These are phyloP conservation scores for Notospermus geniculatus DNA, from an alignment of 1,140 invertebrate genomes.

Conservation along the genomic window DNA sequence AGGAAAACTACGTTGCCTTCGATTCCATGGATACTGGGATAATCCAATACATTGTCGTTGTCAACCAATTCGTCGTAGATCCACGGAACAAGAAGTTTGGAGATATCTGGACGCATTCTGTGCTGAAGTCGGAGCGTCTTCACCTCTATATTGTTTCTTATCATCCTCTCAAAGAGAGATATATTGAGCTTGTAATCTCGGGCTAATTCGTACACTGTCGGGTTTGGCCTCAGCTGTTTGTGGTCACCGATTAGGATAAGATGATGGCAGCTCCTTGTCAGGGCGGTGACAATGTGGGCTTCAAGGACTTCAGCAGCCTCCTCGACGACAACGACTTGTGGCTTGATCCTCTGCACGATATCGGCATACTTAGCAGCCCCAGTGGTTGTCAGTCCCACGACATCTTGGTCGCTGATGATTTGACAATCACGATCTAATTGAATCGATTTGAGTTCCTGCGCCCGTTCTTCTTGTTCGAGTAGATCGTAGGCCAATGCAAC, in stretches of 20 bases:
- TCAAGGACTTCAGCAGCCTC: slow-evolving; percentile 85
- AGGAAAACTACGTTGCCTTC: slow-evolving; percentile 40
- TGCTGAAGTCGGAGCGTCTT: slow-evolving; percentile 43
- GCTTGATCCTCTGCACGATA: slow-evolving; percentile 63
- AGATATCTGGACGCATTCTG: slow-evolving; percentile 51
- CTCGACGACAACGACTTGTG: slow-evolving; percentile 72
- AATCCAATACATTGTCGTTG: slow-evolving; percentile 28
- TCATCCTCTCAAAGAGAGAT: slow-evolving; percentile 41
- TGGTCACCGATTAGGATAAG: slow-evolving; percentile 78
- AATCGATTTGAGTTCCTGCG: no score
- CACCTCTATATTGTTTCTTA: slow-evolving; percentile 35
- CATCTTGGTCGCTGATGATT: background rate
- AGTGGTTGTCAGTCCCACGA: slow-evolving; percentile 76
- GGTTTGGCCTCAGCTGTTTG: slow-evolving; percentile 53
- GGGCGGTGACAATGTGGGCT: slow-evolving; percentile 29
- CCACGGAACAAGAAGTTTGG: slow-evolving; percentile 31
- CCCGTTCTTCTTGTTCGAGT: no score
- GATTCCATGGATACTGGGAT: slow-evolving; percentile 33
- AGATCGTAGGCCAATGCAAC: no score
- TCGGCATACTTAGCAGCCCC: slow-evolving; percentile 68
- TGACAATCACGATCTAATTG: no score
- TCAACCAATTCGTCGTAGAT: slow-evolving; percentile 43
- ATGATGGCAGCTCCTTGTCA: slow-evolving; percentile 70
- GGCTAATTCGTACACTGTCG: slow-evolving; percentile 37
- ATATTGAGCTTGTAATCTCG: slow-evolving; percentile 38